Evolutionary conservation across 2,113 vertebrate genomes (phyloP).

Genomic region (Plotosus lineatus): DNA sequence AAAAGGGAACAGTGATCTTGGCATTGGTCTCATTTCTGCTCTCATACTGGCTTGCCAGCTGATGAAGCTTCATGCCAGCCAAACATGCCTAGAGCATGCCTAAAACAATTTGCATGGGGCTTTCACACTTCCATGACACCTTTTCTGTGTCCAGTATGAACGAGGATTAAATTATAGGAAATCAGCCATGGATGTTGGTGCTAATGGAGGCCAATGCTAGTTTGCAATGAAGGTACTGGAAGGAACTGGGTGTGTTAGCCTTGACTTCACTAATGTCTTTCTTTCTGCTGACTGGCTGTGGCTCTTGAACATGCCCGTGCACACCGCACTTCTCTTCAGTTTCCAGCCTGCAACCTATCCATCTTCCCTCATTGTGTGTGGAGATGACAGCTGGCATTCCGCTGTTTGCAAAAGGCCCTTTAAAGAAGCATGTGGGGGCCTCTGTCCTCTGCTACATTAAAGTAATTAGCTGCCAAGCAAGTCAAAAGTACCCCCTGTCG

Average conservation of each 20-base stretch:
- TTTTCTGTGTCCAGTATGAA: conserved; percentile 1
- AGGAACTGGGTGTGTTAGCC: conserved; percentile 28
- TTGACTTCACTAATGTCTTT: conserved; percentile 67
- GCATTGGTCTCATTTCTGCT: conserved; percentile 1
- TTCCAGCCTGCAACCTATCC: conserved; percentile 70
- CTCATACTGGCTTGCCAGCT: conserved; percentile 28
- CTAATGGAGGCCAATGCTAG: conserved; percentile 23
- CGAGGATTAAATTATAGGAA: background rate
- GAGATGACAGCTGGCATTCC: conserved; percentile 91
- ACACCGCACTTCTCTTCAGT: conserved; percentile 67
- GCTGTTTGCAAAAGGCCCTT: conserved; percentile 85
- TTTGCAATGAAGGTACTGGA: conserved; percentile 39
- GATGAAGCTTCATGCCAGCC: conserved; percentile 17
- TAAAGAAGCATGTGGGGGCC: conserved; percentile 82
- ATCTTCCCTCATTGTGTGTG: conserved; percentile 76
- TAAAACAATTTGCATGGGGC: conserved; percentile 18
- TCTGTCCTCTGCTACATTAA: conserved; percentile 86
- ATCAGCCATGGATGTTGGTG: background rate
- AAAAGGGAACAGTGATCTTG: conserved; percentile 35
- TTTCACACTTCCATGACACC: conserved; percentile 13
- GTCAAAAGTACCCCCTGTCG: conserved; percentile 90
- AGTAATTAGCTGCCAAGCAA: conserved; percentile 98
- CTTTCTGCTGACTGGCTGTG: conserved; percentile 60
- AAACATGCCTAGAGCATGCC: conserved; percentile 34
- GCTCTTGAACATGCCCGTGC: conserved; percentile 62